phyloP scores from a whole-genome alignment of 2,888 invertebrate genomes.

The Drosophila parthenogenetica region DNA sequence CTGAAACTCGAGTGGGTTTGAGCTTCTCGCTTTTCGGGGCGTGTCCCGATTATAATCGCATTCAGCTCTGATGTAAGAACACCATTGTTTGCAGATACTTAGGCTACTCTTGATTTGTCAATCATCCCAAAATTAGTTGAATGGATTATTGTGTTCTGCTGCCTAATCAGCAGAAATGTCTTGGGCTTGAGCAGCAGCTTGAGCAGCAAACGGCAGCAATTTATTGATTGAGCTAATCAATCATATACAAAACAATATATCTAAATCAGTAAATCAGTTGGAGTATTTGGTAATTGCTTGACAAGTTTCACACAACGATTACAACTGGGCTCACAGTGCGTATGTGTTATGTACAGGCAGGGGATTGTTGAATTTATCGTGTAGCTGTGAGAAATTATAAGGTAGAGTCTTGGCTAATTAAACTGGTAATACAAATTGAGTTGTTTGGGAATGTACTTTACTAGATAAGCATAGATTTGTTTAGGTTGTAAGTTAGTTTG shows the following conservation, averaged over 20 bases:
- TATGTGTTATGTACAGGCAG: slow-evolving; percentile 33
- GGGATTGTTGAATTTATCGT: neutral
- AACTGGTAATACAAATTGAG: neutral
- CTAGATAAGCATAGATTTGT: no score
- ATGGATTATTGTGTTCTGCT: slow-evolving; percentile 5
- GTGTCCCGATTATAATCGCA: slow-evolving; percentile 55
- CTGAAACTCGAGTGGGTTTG: slow-evolving; percentile 56
- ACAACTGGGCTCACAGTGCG: slow-evolving; percentile 24
- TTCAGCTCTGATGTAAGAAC: slow-evolving; percentile 45
- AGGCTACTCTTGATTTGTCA: slow-evolving; percentile 39
- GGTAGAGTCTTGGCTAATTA: neutral
- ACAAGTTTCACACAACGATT: slow-evolving; percentile 17
- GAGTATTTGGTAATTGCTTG: slow-evolving; percentile 23
- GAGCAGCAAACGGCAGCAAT: neutral
- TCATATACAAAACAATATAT: slow-evolving; percentile 14
- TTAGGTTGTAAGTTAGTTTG: no score
- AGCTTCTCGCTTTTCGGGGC: slow-evolving; percentile 38
- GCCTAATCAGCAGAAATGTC: slow-evolving; percentile 13
- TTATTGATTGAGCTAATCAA: slow-evolving; percentile 32
- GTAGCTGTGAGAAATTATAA: neutral
- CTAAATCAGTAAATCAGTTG: slow-evolving; percentile 25
- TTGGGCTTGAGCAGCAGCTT: no score
- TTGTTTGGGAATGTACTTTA: neutral
- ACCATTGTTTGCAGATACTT: slow-evolving; percentile 58
- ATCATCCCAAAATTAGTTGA: slow-evolving; percentile 24